phyloP scores from a whole-genome alignment of 2,797 vertebrate species.

The Synaphobranchus kaupii region DNA sequence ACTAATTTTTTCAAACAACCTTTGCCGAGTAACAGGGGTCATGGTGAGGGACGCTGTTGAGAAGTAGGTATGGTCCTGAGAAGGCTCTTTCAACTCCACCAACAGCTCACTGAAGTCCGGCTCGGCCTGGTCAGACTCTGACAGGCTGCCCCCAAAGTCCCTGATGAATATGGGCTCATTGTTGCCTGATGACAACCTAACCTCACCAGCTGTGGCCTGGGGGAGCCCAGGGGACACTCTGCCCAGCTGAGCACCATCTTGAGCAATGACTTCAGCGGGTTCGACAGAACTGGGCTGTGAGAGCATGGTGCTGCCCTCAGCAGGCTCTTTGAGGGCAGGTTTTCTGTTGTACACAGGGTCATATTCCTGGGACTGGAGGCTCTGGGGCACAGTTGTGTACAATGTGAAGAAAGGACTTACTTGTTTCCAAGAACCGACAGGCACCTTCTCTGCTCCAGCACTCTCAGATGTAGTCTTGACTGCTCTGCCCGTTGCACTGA shows the following conservation, averaged over 20 bases:
- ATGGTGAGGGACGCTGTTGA: conserved; percentile 30
- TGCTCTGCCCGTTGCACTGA: conserved; percentile 52
- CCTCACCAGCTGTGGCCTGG: conserved; percentile 44
- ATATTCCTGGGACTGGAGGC: conserved; percentile 62
- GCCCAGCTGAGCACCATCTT: conserved; percentile 54
- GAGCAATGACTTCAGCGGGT: conserved; percentile 57
- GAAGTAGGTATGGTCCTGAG: conserved; percentile 39
- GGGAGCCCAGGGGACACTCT: conserved; percentile 59
- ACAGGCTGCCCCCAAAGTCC: conserved; percentile 71
- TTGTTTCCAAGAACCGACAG: conserved; percentile 66
- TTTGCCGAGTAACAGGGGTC: conserved; percentile 33
- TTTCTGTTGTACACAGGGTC: conserved; percentile 63
- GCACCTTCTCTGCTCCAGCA: conserved; percentile 55
- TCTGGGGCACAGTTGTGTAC: conserved; percentile 70
- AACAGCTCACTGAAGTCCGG: conserved; percentile 67
- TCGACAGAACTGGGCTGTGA: conserved; percentile 42
- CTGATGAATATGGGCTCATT: conserved; percentile 57
- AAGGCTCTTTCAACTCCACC: conserved; percentile 58
- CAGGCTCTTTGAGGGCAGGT: conserved; percentile 42
- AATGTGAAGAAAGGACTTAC: conserved; percentile 78
- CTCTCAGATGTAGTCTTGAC: conserved; percentile 64
- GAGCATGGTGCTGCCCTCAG: conserved; percentile 37
- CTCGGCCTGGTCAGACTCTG: conserved; percentile 69
- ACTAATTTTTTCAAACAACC: conserved; percentile 35
- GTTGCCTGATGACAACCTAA: conserved; percentile 45